These are phyloP conservation scores for Strigamia transsilvanica DNA, from an alignment of 2,888 invertebrate genomes.

Conservation along the genomic window DNA sequence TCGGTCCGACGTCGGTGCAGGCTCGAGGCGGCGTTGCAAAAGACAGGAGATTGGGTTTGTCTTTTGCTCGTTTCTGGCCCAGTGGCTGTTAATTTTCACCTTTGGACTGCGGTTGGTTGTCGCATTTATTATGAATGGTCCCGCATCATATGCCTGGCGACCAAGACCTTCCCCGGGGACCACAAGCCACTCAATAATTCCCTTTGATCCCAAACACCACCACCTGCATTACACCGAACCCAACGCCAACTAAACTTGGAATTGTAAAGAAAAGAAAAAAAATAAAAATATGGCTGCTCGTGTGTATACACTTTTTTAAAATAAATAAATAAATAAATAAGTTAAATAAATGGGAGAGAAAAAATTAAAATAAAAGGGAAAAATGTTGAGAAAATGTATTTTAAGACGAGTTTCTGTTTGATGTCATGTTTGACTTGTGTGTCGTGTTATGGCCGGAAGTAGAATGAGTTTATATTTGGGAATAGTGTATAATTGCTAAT, in stretches of 20 bases:
- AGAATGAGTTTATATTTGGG: neutral
- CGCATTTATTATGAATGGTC: conserved; percentile 38
- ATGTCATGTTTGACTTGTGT: neutral
- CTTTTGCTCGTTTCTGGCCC: conserved; percentile 29
- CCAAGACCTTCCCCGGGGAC: conserved; percentile 9
- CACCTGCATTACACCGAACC: conserved; percentile 5
- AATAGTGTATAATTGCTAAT: no score
- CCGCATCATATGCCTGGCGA: conserved; percentile 31
- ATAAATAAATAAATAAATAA: no score
- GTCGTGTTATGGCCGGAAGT: neutral
- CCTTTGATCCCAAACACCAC: conserved; percentile 34
- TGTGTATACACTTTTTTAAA: no score
- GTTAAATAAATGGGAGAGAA: no score
- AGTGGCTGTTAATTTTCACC: conserved; percentile 38
- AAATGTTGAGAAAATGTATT: neutral
- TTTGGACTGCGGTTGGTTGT: conserved; percentile 38
- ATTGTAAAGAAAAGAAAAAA: neutral
- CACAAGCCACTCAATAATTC: conserved; percentile 27
- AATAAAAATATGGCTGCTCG: neutral
- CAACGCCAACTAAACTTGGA: neutral
- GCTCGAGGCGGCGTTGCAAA: conserved; percentile 34
- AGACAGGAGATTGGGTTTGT: conserved; percentile 31
- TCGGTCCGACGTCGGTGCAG: conserved; percentile 29
- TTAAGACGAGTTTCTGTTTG: neutral
- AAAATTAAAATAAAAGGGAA: neutral